phyloP scores from a whole-genome alignment of 2,888 invertebrate genomes.

The Cheilosia variabilis region DNA sequence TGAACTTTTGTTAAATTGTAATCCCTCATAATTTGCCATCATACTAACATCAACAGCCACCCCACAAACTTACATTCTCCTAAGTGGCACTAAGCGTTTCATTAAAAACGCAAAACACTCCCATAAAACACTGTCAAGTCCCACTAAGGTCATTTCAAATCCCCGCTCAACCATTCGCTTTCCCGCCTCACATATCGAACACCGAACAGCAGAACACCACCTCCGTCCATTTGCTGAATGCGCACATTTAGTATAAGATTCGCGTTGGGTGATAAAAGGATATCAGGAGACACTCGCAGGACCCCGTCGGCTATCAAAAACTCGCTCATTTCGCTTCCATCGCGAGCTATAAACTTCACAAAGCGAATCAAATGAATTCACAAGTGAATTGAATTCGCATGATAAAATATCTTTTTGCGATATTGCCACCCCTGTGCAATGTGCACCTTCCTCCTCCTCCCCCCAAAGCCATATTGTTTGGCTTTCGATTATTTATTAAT shows the following conservation, averaged over 20 bases:
- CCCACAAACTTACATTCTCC: background rate
- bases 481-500: conserved; percentile 74
- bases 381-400: conserved; percentile 75
- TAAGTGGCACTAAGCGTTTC: conserved; percentile 60
- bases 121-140: conserved; percentile 25
- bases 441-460: background rate
- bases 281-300: conserved; percentile 40
- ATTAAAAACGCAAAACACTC: conserved; percentile 38
- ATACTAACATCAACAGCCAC: too few species aligned
- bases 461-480: conserved; percentile 55
- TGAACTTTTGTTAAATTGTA: too few species aligned
- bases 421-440: conserved; percentile 28
- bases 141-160: conserved; percentile 64
- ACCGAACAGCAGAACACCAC: background rate
- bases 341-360: conserved; percentile 61
- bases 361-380: conserved; percentile 72
- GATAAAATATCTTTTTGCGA: conserved; percentile 62
- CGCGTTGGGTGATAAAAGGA: conserved; percentile 60
- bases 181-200: conserved; percentile 14
- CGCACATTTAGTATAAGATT: conserved; percentile 20
- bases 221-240: conserved; percentile 15
- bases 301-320: conserved; percentile 53
- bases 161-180: conserved; percentile 54
- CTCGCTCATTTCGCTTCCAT: conserved; percentile 15
- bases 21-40: too few species aligned